Conservation (phyloP, 2,888 invertebrate species). For the Cephus runcator region DNA sequence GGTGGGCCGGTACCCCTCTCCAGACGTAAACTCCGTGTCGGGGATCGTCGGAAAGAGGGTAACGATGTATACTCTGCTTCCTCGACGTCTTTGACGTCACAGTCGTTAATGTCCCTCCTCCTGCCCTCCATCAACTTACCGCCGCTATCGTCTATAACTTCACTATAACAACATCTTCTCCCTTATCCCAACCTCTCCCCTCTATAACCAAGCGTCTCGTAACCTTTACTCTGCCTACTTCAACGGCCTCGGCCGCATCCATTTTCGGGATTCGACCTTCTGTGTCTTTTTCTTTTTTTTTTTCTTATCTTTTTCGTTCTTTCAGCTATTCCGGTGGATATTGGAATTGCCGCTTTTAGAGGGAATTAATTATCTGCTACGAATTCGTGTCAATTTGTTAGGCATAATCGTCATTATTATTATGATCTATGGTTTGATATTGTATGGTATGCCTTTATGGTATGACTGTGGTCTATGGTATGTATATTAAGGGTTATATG, state of each 20-base stretch:
- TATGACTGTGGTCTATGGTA: neutral
- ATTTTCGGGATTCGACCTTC: neutral
- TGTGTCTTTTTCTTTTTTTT: neutral
- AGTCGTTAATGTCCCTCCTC: constrained; percentile 15
- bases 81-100: constrained; percentile 21
- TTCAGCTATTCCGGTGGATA: neutral
- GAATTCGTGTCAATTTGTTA: neutral
- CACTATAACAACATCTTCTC: constrained; percentile 3
- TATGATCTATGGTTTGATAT: neutral
- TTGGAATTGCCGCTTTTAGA: neutral
- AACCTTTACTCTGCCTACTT: neutral
- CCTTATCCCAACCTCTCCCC: neutral
- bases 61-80: constrained; percentile 18
- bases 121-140: constrained; percentile 13
- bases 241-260: neutral
- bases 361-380: neutral
- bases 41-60: constrained; percentile 18
- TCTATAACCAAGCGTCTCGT: neutral
- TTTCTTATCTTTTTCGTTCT: neutral
- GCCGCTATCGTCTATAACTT: constrained; percentile 4
- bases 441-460: neutral
- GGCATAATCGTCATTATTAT: neutral
- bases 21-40: constrained; percentile 13
- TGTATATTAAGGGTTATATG: neutral
- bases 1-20: neutral